phyloP scores from a whole-genome alignment of 2,797 vertebrate species.

The Malacoraja senta region DNA sequence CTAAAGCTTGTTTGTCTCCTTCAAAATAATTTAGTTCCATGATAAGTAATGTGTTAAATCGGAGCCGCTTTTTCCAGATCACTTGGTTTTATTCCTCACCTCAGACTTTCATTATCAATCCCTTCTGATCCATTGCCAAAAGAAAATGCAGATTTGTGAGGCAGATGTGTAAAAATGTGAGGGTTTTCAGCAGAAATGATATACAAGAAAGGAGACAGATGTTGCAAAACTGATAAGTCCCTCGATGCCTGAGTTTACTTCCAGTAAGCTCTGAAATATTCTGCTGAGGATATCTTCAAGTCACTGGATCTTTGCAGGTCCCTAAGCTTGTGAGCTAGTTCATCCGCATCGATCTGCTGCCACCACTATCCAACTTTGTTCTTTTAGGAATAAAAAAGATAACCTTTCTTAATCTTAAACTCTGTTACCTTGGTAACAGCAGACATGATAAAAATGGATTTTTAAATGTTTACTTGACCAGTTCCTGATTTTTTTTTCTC shows the following conservation, averaged over 20 bases:
- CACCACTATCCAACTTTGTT: conserved; percentile 4
- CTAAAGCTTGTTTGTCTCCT: not conserved
- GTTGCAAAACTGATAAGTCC: conserved; percentile 16
- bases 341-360: not conserved
- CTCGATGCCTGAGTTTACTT: not conserved
- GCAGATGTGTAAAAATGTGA: not conserved
- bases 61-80: not conserved
- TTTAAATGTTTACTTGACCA: not conserved
- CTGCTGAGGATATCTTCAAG: conserved; percentile 17
- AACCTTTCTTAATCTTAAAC: not conserved
- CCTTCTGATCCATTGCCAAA: not conserved
- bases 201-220: not conserved
- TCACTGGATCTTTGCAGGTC: not conserved
- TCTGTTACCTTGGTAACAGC: conserved; percentile 1
- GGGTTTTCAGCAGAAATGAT: not conserved
- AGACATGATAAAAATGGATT: not conserved
- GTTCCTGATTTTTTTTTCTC: not conserved
- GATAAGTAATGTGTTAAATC: not conserved
- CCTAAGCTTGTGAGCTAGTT: not conserved
- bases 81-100: not conserved
- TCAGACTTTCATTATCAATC: not conserved
- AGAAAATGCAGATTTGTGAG: not conserved
- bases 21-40: not conserved
- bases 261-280: not conserved
- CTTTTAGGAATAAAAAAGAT: not conserved